Evolutionary conservation across 2,113 vertebrate species (phyloP), one percentile per base, ranked within the genome.

Genomic region (Malaclemys terrapin): DNA sequence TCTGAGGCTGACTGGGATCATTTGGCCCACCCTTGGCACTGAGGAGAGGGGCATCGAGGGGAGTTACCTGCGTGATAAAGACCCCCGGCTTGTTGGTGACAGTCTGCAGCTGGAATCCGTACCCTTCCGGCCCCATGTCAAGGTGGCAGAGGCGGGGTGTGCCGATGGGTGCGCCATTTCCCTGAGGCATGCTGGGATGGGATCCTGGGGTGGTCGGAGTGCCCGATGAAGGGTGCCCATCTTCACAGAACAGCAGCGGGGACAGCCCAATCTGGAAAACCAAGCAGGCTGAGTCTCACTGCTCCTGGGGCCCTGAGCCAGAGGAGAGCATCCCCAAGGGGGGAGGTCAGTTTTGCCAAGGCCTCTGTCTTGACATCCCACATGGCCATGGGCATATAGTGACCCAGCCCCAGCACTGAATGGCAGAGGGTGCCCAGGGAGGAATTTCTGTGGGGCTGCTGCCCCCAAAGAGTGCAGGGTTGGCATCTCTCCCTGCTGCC

Each of bases 221-320:
- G 65, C 88, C 93, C 5, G 84, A 80, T n/a, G 19, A 47, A 3
- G 38, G 54, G 57, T 96, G 82, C 20, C 42, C 50, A 13, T 98
- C 97, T 69, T 98, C 98, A 87, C 98, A 97, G 95, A 99, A 99
- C 45, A 99, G 98, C 86, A 99, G 98, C 1, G 99, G 99, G 31
- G 99, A 99, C 35, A 99, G 96, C 52, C 99, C 99, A 1, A 99
- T 95, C 99, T 99, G 97, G 45, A 96, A 88, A 76, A 89, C 54
- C 52, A 87, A 65, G 76, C 6, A 59, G 76, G 38, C 72, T 79
- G 16, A 56, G 78, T 4, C 0, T 0, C 5, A 12, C 3, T 52
- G 56, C 47, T 84, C 16, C 47, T 35, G 59, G 29, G 0, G 0
- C 42, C 49, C 31, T 87, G n/a, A 0, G 0, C 52, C 89, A 85